Conservation (phyloP, 2,797 vertebrate genomes). For the Ctenosaura bakeri region DNA sequence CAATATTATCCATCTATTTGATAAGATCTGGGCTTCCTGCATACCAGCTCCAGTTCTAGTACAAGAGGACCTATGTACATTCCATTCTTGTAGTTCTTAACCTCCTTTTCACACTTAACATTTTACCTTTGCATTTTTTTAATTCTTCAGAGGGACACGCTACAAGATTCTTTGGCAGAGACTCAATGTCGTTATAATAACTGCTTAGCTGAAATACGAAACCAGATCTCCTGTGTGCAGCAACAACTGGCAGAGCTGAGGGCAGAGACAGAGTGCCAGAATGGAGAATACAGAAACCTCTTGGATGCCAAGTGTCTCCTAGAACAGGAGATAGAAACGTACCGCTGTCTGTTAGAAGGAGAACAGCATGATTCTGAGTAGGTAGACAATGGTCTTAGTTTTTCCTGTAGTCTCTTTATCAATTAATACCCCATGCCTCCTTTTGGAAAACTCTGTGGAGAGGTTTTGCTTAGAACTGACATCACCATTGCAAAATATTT, state of each 20-base stretch:
- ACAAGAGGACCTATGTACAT: not conserved
- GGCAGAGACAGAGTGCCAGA: constrained; percentile 85
- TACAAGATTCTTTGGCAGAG: constrained; percentile 87
- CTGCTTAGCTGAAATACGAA: constrained; percentile 87
- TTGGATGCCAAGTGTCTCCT: constrained; percentile 90
- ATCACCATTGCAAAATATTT: not conserved
- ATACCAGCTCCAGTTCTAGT: too few species aligned
- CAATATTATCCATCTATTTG: not conserved
- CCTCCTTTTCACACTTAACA: not conserved
- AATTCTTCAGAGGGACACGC: constrained; percentile 81
- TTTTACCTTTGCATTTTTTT: not conserved
- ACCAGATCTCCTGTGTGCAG: constrained; percentile 83
- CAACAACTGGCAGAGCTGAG: constrained; percentile 84
- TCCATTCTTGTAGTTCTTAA: too few species aligned
- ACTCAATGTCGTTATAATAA: constrained; percentile 90
- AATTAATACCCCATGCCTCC: not conserved
- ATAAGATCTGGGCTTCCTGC: not conserved
- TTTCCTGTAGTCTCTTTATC: not conserved
- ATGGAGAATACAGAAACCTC: constrained; percentile 87
- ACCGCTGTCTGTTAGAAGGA: constrained; percentile 91
- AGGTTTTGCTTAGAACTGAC: not conserved
- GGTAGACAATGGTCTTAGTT: not conserved
- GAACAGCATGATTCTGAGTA: constrained; percentile 77
- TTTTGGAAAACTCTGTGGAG: not conserved
- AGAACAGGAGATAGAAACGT: constrained; percentile 93